Percentiles rank a stretch among this genome's conserved stretches.
Conservation (phyloP, 2,888 invertebrate species). For the Apomyelois bistriatella region DNA sequence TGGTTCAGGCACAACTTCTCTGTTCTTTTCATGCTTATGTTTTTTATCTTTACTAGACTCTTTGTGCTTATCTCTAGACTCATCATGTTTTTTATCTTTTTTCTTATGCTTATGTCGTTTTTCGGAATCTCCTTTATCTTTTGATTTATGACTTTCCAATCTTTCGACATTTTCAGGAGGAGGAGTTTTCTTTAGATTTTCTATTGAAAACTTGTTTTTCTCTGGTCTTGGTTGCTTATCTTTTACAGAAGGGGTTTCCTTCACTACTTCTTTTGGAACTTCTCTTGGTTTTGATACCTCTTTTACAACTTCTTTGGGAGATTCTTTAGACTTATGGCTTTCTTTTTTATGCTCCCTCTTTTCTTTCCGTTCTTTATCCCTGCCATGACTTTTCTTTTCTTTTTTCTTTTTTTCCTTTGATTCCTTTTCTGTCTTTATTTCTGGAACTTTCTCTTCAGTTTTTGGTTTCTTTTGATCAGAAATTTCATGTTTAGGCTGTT, state of each 20-base stretch:
- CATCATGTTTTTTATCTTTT: conserved; percentile 83
- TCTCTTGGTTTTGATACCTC: conserved; percentile 53
- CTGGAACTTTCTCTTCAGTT: conserved; percentile 73
- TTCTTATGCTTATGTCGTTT: conserved; percentile 82
- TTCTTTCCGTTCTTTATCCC: conserved; percentile 81
- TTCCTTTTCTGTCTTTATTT: conserved; percentile 77
- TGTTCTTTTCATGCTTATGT: conserved; percentile 76
- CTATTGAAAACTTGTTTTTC: conserved; percentile 73
- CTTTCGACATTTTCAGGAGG: conserved; percentile 60
- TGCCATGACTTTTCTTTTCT: conserved; percentile 82
- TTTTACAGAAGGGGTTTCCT: conserved; percentile 54
- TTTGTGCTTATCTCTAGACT: conserved; percentile 82
- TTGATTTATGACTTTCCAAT: conserved; percentile 57
- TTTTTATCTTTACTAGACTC: conserved; percentile 75
- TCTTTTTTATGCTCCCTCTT: conserved; percentile 81
- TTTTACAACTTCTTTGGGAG: conserved; percentile 58
- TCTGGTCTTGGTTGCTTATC: conserved; percentile 62
- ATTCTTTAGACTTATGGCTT: conserved; percentile 68
- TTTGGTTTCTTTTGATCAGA: conserved; percentile 60
- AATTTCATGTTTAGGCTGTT: conserved; percentile 53
- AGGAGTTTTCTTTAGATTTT: conserved; percentile 71
- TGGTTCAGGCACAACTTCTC: conserved; percentile 68
- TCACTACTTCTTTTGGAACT: conserved; percentile 50
- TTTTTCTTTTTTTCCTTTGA: conserved; percentile 79
- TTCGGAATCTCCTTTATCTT: conserved; percentile 75